Conservation (phyloP, 2,113 vertebrate genomes). For the Rhinolophus ferrumequinum region DNA sequence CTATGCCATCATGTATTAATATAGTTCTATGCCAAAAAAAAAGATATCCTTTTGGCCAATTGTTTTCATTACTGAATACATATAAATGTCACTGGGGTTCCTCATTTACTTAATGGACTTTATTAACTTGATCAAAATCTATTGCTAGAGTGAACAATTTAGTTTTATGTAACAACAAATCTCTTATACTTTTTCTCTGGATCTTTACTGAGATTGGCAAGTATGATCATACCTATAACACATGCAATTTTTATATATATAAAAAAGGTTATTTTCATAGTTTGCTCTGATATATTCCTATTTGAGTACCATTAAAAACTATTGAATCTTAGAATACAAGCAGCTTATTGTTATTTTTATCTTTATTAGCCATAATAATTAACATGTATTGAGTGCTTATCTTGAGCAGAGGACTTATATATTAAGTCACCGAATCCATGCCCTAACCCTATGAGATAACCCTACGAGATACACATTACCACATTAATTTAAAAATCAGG, state of each 20-base stretch:
- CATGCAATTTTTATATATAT: neutral
- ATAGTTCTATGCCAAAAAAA: neutral
- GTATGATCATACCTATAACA: neutral
- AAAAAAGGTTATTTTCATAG: neutral
- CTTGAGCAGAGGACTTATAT: neutral
- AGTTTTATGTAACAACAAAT: neutral
- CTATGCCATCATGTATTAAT: neutral
- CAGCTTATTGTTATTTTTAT: neutral
- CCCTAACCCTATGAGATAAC: neutral
- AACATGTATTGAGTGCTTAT: neutral
- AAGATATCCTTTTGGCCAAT: neutral
- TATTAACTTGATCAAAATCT: constrained; percentile 23
- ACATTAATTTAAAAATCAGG: neutral
- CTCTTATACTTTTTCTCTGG: neutral
- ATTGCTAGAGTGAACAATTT: neutral
- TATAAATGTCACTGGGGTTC: neutral
- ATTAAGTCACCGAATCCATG: neutral
- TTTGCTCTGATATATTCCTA: neutral
- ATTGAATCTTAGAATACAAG: neutral
- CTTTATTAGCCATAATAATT: neutral
- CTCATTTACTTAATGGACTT: constrained; percentile 29
- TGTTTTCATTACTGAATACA: constrained; percentile 30
- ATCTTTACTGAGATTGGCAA: neutral
- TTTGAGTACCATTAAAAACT: neutral
- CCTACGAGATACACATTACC: neutral